A percentile compares a stretch with the other conserved stretches of the same genome.
These are phyloP conservation scores for Cygnus atratus DNA, from an alignment of 2,113 vertebrate genomes.

Conservation along the genomic window DNA sequence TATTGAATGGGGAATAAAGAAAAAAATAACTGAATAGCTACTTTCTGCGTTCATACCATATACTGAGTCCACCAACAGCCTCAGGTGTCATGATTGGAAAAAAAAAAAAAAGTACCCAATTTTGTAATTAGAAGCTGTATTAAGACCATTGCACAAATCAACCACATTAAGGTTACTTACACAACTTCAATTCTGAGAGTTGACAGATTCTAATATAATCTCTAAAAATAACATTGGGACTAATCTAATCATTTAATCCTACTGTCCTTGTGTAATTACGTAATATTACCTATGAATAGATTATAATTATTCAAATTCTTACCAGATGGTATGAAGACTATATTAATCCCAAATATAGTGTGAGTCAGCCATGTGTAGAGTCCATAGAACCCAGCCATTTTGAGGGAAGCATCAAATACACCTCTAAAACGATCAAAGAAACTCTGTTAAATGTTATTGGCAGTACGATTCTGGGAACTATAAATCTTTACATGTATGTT, in stretches of 20 bases:
- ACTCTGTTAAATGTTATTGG: not conserved
- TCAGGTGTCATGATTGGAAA: not conserved
- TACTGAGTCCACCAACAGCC: not conserved
- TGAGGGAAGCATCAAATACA: slow-evolving; percentile 98
- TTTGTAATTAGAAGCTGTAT: not conserved
- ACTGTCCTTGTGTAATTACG: not conserved
- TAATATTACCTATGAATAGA: not conserved
- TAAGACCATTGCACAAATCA: not conserved
- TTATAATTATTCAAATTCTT: slow-evolving; percentile 50
- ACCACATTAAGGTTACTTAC: not conserved
- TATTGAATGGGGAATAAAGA: not conserved
- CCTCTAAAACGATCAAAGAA: slow-evolving; percentile 82
- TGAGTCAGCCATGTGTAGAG: slow-evolving; percentile 99
- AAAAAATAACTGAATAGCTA: not conserved
- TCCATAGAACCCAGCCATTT: slow-evolving; percentile 98
- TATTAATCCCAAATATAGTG: slow-evolving; percentile 98
- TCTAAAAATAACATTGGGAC: not conserved
- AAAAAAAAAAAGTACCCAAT: not conserved
- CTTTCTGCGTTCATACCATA: not conserved
- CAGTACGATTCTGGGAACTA: not conserved
- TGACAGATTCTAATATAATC: not conserved
- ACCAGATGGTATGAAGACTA: slow-evolving; percentile 99
- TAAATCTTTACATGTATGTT: not conserved
- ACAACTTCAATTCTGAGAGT: not conserved
- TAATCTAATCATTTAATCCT: not conserved